Base-by-base conservation (phyloP, 2,888 invertebrate genomes). In the Drosophila aldrichi region DNA sequence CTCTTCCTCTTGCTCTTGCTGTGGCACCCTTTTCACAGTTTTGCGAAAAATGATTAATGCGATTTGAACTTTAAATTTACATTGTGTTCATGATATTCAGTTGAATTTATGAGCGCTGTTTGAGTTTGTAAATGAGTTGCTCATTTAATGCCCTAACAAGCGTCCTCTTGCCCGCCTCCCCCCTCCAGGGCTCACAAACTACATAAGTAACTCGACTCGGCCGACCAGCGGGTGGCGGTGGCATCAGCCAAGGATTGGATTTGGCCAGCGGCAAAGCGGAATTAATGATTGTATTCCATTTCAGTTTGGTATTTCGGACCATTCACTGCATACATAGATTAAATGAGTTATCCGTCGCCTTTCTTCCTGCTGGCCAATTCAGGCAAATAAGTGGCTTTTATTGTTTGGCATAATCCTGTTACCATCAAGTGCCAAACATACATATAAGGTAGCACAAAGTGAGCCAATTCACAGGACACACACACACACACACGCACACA, bases 111-210 rank as follows among this genome's bases (percentile, higher is more conserved):
- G 89, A 80, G 89, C 89, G 81, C 83, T 86, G 83, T 84, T 84
- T 88, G 89, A 84, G 83, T 84, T 84, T 83, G 89, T 84, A 86
- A 88, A 88, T 88, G 83, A 84, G 83, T 88, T 88, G 87, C 83
- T 88, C 89, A 84, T 84, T 84, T 82, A 84, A 84, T 88, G 89
- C 80, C 70, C 72, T 74, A 79, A 85, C 86, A 85, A 74, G 74
- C 78, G 44, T 44, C 66, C 55, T 29, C 41, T 48, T 32, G n/a
- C 29, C 29, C 32, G 25, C 41, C 18, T 18, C n/a, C n/a, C n/a
- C 8, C 40, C 18, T 4, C 41, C 18, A 16, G 8, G 8, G 7
- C 36, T 40, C 34, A 49, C 62, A 49, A 70, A 64, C 77, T 69
- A 77, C 51, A 62, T 29, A 77, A 73, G 67, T 58, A 52, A 66